phyloP scores from a whole-genome alignment of 2,888 invertebrate genomes.

The Rhabditophanes sp. region DNA sequence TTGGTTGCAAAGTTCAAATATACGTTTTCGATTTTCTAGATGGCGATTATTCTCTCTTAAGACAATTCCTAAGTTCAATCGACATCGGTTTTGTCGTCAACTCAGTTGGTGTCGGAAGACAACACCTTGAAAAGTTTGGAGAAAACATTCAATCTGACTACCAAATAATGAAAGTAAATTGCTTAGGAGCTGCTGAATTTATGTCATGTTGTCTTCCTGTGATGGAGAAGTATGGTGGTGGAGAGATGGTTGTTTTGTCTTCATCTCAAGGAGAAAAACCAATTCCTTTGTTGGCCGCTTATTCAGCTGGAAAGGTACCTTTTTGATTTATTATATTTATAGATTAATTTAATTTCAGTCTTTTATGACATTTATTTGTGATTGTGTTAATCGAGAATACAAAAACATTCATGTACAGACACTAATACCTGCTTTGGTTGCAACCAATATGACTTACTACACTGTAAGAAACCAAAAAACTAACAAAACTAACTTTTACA shows the following conservation, averaged over 20 bases:
- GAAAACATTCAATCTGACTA: constrained; percentile 33
- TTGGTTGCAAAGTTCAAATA: constrained; percentile 20
- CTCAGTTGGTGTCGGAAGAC: constrained; percentile 38
- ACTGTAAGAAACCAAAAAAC: constrained; percentile 12
- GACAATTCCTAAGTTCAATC: constrained; percentile 22
- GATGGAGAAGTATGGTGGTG: constrained; percentile 38
- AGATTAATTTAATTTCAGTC: constrained; percentile 14
- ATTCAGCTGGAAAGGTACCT: constrained; percentile 31
- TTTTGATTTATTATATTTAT: background rate
- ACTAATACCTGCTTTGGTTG: constrained; percentile 36
- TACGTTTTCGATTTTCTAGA: constrained; percentile 31
- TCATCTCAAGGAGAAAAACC: constrained; percentile 36
- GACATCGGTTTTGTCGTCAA: constrained; percentile 40
- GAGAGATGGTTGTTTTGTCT: constrained; percentile 37
- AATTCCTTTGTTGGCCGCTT: constrained; percentile 38
- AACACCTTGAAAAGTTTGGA: constrained; percentile 34
- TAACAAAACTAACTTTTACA: background rate
- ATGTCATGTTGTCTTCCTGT: constrained; percentile 30
- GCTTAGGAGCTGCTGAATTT: constrained; percentile 36
- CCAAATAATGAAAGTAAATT: constrained; percentile 36
- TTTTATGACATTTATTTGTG: constrained; percentile 32
- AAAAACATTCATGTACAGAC: constrained; percentile 33
- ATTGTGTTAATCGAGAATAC: constrained; percentile 37
- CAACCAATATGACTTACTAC: constrained; percentile 43
- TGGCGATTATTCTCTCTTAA: constrained; percentile 23